Evolutionary conservation across 2,888 invertebrate species (phyloP).

Genomic region (Spialia ferax): DNA sequence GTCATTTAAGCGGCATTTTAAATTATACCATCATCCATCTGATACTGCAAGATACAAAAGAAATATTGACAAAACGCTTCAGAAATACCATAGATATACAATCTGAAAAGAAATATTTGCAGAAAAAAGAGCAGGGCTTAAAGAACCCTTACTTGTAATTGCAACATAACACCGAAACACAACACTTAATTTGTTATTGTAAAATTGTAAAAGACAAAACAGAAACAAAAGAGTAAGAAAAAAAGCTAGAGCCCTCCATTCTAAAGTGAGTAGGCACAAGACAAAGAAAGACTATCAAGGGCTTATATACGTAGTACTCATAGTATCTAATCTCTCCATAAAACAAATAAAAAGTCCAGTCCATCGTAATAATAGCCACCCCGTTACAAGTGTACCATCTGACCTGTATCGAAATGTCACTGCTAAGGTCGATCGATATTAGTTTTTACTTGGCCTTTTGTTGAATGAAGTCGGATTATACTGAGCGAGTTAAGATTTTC

Average conservation of each 20-base stretch:
- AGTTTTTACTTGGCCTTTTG: constrained; percentile 28
- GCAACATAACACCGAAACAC: too few relatives aligned
- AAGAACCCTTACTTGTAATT: too few relatives aligned
- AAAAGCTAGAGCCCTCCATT: background rate
- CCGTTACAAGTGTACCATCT: constrained; percentile 28
- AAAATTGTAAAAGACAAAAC: too few relatives aligned
- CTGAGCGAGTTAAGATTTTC: background rate
- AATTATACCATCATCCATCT: too few relatives aligned
- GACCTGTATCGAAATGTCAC: constrained; percentile 42
- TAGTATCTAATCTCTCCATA: background rate
- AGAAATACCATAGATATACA: too few relatives aligned
- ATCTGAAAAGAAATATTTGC: too few relatives aligned
- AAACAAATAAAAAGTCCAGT: constrained; percentile 16
- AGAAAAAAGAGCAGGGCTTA: too few relatives aligned
- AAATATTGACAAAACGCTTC: too few relatives aligned
- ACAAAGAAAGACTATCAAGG: background rate
- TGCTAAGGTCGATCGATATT: constrained; percentile 36
- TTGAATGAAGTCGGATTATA: background rate
- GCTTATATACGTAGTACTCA: too few relatives aligned
- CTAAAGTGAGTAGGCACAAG: background rate
- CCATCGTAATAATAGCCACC: constrained; percentile 24
- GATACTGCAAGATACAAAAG: too few relatives aligned
- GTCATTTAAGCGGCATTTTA: too few relatives aligned
- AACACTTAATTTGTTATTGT: too few relatives aligned
- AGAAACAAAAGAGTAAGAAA: background rate